Percentiles rank a stretch among this genome's conserved stretches.
Evolutionary conservation across 2,797 vertebrate species (phyloP).

Genomic region (Clamator glandarius): DNA sequence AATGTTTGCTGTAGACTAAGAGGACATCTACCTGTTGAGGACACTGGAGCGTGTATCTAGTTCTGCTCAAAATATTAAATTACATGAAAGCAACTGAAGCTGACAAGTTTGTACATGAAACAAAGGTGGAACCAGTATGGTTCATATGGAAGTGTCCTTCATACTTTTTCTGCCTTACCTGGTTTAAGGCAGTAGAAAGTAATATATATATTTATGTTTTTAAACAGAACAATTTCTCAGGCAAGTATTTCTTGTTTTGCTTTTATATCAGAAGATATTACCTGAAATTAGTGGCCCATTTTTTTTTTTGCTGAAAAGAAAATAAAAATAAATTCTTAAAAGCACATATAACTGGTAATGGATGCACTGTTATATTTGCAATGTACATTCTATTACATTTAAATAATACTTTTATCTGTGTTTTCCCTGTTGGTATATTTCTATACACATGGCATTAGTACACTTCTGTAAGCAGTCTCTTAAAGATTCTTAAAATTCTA

Average conservation of each 20-base stretch:
- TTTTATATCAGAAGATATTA: neutral
- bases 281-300: neutral
- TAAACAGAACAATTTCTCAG: neutral
- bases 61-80: neutral
- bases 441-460: constrained; percentile 51
- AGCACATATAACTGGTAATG: neutral
- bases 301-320: neutral
- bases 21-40: neutral
- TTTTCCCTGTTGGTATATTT: constrained; percentile 50
- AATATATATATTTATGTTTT: neutral
- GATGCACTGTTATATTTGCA: neutral
- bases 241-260: constrained; percentile 12
- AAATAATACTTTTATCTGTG: constrained; percentile 34
- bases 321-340: neutral
- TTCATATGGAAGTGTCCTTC: neutral
- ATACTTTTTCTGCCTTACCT: neutral
- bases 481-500: constrained; percentile 9
- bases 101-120: neutral
- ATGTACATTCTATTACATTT: neutral
- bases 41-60: neutral
- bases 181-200: constrained; percentile 41
- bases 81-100: neutral
- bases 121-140: neutral
- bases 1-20: neutral
- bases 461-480: constrained; percentile 10